Evolutionary conservation across 2,113 vertebrate species (phyloP), one percentile per base, ranked within the genome.

Genomic region (Sander lucioperca): DNA sequence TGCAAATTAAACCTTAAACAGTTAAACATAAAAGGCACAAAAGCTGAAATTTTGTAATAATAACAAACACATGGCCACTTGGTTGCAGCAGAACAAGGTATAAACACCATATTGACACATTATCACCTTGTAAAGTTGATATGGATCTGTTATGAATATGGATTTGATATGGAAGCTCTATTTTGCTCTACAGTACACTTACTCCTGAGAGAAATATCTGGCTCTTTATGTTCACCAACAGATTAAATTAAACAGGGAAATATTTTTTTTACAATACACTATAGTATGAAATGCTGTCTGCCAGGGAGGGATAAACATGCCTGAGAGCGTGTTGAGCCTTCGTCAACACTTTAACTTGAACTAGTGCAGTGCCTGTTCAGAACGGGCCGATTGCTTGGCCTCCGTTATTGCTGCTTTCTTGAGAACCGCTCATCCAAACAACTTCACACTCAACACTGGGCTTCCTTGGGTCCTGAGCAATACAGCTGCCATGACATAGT

Each of bases 211-310:
- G 18, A 33, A 61, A 36, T 15, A 18, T 19, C 3, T 61, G 27
- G 15, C 33, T 62, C 30, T 36, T 62, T 21, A 21, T 16, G 2
- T 8, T 51, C 50, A 51, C 50, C 39, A 64, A 51, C 61, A 58
- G 57, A 39, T 43, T 10, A 43, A 74, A 47, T 58, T 33, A 13
- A 82, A 57, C 27, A 36, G 18, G 14, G 50, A 47, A 68, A 64
- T 36, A 4, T 10, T 36, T 53, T 45, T 33, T 50, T 72, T 76
- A 59, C 30, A 70, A 50, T 50, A 67, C 13, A 23, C 36, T 19
- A 11, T 21, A 43, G 57, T 8, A 50, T 21, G 2, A 68, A 23
- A 15, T 70, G 27, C 2, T 54, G 27, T 79, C 73, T 67, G 25
- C 33, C 25, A 27, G 30, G 16, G 21, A 67, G 15, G 16, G 16